phyloP scores from a whole-genome alignment of 2,113 vertebrate species.

The Pseudorhombus dupliciocellatus region DNA sequence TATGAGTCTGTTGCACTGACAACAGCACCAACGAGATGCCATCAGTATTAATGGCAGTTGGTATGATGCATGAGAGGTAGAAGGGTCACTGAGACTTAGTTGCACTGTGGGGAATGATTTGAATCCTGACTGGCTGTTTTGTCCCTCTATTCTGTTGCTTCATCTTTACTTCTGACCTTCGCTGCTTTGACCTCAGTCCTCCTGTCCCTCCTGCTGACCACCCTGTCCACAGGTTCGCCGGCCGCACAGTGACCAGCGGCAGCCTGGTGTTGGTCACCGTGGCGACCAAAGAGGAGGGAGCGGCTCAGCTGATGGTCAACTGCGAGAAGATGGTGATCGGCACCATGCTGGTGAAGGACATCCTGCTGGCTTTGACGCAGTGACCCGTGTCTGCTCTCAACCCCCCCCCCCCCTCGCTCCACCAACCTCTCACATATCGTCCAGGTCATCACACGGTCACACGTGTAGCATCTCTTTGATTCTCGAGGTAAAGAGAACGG shows the following conservation, averaged over 20 bases:
- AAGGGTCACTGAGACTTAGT: too few relatives aligned
- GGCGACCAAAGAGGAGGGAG: conserved; percentile 76
- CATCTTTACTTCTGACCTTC: conserved; percentile 58
- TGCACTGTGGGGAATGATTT: too few relatives aligned
- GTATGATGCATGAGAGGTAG: too few relatives aligned
- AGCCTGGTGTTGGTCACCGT: conserved; percentile 93
- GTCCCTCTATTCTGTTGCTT: conserved; percentile 45
- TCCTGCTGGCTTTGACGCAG: conserved; percentile 89
- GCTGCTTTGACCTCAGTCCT: conserved; percentile 75
- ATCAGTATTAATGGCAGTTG: too few relatives aligned
- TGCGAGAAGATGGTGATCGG: conserved; percentile 99
- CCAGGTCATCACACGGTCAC: conserved; percentile 29
- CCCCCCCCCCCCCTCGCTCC: neutral
- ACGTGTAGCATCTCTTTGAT: conserved; percentile 39
- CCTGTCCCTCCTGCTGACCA: conserved; percentile 68
- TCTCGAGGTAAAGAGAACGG: conserved; percentile 4
- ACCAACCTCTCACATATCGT: neutral
- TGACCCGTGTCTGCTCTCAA: conserved; percentile 66
- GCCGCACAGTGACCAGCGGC: conserved; percentile 89
- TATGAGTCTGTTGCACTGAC: neutral
- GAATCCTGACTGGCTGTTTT: neutral
- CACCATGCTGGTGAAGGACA: conserved; percentile 96
- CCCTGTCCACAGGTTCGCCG: conserved; percentile 87
- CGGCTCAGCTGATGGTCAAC: conserved; percentile 90
- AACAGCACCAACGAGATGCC: too few relatives aligned